Evolutionary conservation across 2,888 invertebrate genomes (phyloP), one percentile per base, ranked within the genome.

Genomic region (Ichneumoninae sp.): DNA sequence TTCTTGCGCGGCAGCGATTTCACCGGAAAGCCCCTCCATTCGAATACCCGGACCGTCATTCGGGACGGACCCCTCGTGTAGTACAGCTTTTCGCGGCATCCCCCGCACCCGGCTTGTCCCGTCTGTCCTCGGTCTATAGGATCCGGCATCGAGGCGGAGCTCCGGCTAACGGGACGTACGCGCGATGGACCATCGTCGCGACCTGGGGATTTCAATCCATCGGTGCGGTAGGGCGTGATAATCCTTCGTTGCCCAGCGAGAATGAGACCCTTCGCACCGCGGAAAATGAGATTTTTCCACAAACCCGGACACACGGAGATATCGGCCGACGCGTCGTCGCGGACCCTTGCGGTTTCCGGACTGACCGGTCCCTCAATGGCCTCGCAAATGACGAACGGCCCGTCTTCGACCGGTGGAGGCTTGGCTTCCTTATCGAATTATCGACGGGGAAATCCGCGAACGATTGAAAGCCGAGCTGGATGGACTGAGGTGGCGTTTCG

Each of bases 151-250:
- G 54, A 71, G n/a, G 40, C 16, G 47, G 36, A 19, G n/a, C 44
- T 50, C 26, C 22, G n/a, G 40, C 66, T 19, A 44, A 54, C 54
- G 60, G 44, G 60, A 44, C 80, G 62, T 70, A 74, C 80, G 52
- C 47, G 36, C 79, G 57, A 57, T 26, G 72, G 83, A 84, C 52
- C 22, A 66, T 8, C 40, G 85, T 85, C 88, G 79, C 77, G 85
- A 88, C 86, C 88, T 84, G 86, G 84, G 82, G 86, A 88, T 87
- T 89, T 87, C 89, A 85, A 88, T 90, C 89, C 88, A 88, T 89
- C 89, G 88, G 91, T 90, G 90, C 90, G 90, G 89, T 86, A 90
- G 90, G 90, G 91, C 91, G 91, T 87, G 90, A 92, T 92, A 92
- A 92, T 93, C 92, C 92, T 16, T 30, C 62, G 30, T 30, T 16